phyloP scores from a whole-genome alignment of 2,888 invertebrate genomes.

The Euzetes globulus region DNA sequence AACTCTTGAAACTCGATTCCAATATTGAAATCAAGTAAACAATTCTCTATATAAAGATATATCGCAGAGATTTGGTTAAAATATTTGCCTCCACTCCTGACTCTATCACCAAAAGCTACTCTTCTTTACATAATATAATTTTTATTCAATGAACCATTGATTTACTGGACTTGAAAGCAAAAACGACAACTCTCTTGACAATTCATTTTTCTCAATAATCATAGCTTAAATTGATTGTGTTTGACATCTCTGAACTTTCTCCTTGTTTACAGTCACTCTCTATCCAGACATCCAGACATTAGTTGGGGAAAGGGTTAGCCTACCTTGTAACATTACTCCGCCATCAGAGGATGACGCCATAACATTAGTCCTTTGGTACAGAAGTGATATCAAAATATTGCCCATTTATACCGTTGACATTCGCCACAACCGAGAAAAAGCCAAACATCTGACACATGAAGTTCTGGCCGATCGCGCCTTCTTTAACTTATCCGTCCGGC shows the following conservation, averaged over 20 bases:
- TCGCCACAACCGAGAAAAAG: conserved; percentile 36
- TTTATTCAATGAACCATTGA: no score
- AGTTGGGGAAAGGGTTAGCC: conserved; percentile 35
- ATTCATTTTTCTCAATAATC: not conserved
- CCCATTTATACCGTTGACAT: conserved; percentile 40
- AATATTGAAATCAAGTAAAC: not conserved
- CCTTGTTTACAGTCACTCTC: conserved; percentile 30
- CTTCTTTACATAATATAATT: no score
- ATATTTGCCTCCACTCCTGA: no score
- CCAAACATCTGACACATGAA: conserved; percentile 39
- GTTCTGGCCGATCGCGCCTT: conserved; percentile 38
- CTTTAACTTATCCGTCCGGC: conserved; percentile 37
- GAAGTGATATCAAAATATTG: conserved; percentile 36
- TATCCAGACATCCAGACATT: conserved; percentile 38
- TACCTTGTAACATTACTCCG: conserved; percentile 39
- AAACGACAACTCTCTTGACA: not conserved
- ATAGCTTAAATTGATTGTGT: not conserved
- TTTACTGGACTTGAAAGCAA: no score
- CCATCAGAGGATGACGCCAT: conserved; percentile 39
- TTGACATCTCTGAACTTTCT: no score
- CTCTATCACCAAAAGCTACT: no score
- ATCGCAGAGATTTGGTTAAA: no score
- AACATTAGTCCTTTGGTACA: conserved; percentile 39
- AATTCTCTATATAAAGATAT: not conserved
- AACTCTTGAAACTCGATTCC: not conserved